phyloP scores from a whole-genome alignment of 1,140 invertebrate genomes.

The Drosophila nebulosa region DNA sequence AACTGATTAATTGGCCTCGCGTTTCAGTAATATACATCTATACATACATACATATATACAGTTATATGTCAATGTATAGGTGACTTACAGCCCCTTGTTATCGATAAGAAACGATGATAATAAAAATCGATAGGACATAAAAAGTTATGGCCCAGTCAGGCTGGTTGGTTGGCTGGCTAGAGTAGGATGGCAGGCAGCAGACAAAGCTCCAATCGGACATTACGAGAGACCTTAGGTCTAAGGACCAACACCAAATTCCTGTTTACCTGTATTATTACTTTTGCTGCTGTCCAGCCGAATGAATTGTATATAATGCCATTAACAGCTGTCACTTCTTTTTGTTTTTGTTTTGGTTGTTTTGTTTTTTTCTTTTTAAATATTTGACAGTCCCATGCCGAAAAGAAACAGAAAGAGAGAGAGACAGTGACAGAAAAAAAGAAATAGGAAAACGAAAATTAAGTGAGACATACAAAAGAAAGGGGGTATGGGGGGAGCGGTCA shows the following conservation, averaged over 20 bases:
- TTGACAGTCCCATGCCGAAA: conserved; percentile 55
- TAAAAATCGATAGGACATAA: conserved; percentile 2
- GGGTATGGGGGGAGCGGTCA: neutral
- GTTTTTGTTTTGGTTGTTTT: neutral
- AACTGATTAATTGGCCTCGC: conserved; percentile 35
- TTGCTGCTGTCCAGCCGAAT: conserved; percentile 33
- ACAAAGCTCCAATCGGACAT: neutral
- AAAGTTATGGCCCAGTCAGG: conserved; percentile 24
- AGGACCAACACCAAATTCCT: neutral
- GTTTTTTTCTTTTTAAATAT: conserved; percentile 53
- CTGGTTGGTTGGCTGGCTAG: neutral
- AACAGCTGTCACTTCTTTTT: conserved; percentile 65
- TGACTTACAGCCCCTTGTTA: conserved; percentile 1
- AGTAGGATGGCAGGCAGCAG: too few relatives aligned
- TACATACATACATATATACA: neutral
- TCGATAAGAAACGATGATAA: conserved; percentile 2
- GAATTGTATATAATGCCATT: conserved; percentile 67
- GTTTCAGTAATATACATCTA: neutral
- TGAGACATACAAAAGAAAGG: too few relatives aligned
- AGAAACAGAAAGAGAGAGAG: conserved; percentile 1
- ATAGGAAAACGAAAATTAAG: neutral
- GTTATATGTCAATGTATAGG: neutral
- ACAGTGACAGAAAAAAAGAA: too few relatives aligned
- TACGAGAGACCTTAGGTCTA: neutral
- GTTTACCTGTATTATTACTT: neutral